A percentile compares a stretch with the other conserved stretches of the same genome.
phyloP scores from a whole-genome alignment of 2,797 vertebrate genomes.

The Petrocephalus schoutedeni region DNA sequence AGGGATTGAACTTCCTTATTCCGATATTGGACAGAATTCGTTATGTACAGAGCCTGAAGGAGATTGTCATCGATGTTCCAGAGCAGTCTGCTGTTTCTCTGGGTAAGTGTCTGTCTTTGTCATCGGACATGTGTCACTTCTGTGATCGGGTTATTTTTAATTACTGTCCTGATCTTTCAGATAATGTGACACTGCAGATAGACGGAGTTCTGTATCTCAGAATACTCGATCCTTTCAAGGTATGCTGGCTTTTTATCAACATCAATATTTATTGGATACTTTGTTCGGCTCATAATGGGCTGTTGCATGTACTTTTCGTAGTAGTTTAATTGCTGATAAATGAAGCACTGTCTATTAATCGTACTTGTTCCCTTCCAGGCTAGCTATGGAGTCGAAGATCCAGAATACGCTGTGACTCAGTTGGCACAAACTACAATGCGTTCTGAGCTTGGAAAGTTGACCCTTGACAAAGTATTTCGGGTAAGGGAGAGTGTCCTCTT shows the following conservation, averaged over 20 bases:
- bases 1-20: conserved; percentile 94
- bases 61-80: conserved; percentile 94
- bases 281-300: neutral
- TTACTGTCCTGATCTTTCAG: conserved; percentile 50
- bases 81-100: conserved; percentile 91
- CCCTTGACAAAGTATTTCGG: conserved; percentile 93
- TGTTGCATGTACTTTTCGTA: neutral
- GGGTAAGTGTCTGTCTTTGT: conserved; percentile 60
- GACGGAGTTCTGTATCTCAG: conserved; percentile 93
- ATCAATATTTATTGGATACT: neutral
- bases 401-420: conserved; percentile 93
- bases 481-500: conserved; percentile 53
- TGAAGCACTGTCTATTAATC: neutral
- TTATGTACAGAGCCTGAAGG: conserved; percentile 94
- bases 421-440: conserved; percentile 97
- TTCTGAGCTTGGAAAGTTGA: conserved; percentile 91
- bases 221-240: conserved; percentile 92
- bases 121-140: neutral
- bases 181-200: conserved; percentile 93
- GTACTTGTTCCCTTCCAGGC: conserved; percentile 60
- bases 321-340: neutral
- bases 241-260: conserved; percentile 38
- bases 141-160: neutral
- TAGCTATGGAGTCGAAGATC: conserved; percentile 94
- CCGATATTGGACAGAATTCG: conserved; percentile 82